Evolutionary conservation across 2,797 vertebrate species (phyloP).

Genomic region (Acridotheres tristis): DNA sequence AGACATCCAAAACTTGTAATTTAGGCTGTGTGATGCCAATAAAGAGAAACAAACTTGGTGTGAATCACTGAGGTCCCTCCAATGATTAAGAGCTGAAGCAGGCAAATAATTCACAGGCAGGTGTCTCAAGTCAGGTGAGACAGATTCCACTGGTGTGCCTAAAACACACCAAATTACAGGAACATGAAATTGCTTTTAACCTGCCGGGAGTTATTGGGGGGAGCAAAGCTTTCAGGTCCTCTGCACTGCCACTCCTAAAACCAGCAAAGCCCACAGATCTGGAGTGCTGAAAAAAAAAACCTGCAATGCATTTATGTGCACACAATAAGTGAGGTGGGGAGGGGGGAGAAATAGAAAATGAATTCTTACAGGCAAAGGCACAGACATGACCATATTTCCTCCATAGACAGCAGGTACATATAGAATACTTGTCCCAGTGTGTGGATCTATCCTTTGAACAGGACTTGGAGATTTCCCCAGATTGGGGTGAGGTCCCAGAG

Average conservation of each 20-base stretch:
- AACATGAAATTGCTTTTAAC: slow-evolving; percentile 43
- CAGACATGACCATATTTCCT: slow-evolving; percentile 98
- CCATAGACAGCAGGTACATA: slow-evolving; percentile 98
- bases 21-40: not conserved
- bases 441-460: slow-evolving; percentile 97
- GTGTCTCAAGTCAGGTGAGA: slow-evolving; percentile 18
- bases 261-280: not conserved
- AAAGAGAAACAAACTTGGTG: slow-evolving; percentile 4
- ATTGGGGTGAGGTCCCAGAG: slow-evolving; percentile 86
- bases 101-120: slow-evolving; percentile 25
- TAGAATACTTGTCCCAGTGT: slow-evolving; percentile 96
- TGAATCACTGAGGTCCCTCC: not conserved
- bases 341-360: not conserved
- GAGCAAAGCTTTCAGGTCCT: not conserved
- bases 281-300: not conserved
- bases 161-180: not conserved
- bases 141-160: not conserved
- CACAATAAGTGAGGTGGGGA: not conserved
- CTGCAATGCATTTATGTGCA: not conserved
- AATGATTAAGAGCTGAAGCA: slow-evolving; percentile 30
- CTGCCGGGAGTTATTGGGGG: not conserved
- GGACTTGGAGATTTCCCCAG: slow-evolving; percentile 98
- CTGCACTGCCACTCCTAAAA: not conserved
- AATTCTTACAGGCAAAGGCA: slow-evolving; percentile 94
- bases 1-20: slow-evolving; percentile 19